Conservation (phyloP, 2,888 invertebrate genomes). For the Actias luna region DNA sequence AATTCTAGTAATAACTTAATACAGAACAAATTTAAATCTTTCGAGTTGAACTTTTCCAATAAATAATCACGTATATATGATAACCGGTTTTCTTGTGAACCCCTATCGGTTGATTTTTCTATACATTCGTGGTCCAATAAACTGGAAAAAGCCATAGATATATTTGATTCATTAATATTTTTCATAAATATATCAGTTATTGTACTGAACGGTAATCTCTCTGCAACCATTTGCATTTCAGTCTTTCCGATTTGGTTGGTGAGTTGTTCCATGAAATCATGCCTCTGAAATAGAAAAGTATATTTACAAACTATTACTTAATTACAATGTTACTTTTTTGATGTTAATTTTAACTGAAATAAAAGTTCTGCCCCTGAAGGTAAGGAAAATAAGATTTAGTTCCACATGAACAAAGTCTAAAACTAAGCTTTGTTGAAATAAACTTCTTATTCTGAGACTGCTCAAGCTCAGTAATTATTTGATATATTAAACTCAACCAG, state of each 20-base stretch:
- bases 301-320: no score
- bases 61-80: constrained; percentile 50
- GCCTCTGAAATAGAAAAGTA: constrained; percentile 49
- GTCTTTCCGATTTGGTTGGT: constrained; percentile 40
- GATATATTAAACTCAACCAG: no score
- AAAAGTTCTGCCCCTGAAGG: no score
- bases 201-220: constrained; percentile 40
- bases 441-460: no score
- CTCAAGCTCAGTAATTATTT: no score
- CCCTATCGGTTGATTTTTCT: background rate
- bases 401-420: no score
- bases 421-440: no score
- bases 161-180: constrained; percentile 38
- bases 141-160: constrained; percentile 35
- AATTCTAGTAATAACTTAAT: constrained; percentile 52
- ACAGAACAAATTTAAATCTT: constrained; percentile 57
- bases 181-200: constrained; percentile 42
- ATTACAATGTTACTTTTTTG: no score
- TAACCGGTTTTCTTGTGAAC: constrained; percentile 28
- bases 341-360: no score
- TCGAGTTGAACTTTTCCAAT: constrained; percentile 46
- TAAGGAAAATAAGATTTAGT: no score
- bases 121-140: constrained; percentile 40
- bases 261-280: constrained; percentile 55
- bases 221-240: constrained; percentile 45